Conservation (phyloP, 1,140 invertebrate species). For the Spodoptera frugiperda region DNA sequence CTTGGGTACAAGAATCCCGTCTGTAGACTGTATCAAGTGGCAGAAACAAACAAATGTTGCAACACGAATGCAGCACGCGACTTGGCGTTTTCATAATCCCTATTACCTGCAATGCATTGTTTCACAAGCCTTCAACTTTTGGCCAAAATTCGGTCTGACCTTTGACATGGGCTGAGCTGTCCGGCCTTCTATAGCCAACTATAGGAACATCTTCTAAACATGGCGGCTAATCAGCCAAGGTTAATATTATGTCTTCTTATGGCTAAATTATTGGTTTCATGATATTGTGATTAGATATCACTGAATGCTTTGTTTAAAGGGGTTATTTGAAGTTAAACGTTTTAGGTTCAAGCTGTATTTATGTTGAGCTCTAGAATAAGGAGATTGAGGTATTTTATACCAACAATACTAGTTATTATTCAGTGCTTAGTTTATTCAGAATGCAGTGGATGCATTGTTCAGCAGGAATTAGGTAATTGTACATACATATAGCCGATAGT, state of each 20-base stretch:
- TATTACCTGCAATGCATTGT: slow-evolving; percentile 45
- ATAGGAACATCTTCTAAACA: slow-evolving; percentile 19
- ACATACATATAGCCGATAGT: no score
- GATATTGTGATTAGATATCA: slow-evolving; percentile 4
- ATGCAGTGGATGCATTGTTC: no score
- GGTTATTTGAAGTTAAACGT: no score
- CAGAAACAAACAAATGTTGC: slow-evolving; percentile 44
- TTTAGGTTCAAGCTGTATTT: no score
- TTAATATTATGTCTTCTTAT: slow-evolving; percentile 4
- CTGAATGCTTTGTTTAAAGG: neutral
- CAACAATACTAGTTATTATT: no score
- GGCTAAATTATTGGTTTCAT: slow-evolving; percentile 18
- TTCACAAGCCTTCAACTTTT: slow-evolving; percentile 45
- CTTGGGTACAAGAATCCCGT: neutral
- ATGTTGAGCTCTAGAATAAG: no score
- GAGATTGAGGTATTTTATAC: no score
- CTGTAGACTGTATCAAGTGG: slow-evolving; percentile 11
- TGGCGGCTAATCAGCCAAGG: slow-evolving; percentile 28
- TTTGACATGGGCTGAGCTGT: slow-evolving; percentile 29
- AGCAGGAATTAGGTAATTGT: no score
- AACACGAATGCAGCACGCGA: slow-evolving; percentile 53
- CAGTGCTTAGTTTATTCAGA: no score
- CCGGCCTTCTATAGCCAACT: slow-evolving; percentile 26
- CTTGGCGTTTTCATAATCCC: slow-evolving; percentile 49
- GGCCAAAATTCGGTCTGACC: slow-evolving; percentile 35